Evolutionary conservation across 2,113 vertebrate species (phyloP).

Genomic region (Amia ocellicauda): DNA sequence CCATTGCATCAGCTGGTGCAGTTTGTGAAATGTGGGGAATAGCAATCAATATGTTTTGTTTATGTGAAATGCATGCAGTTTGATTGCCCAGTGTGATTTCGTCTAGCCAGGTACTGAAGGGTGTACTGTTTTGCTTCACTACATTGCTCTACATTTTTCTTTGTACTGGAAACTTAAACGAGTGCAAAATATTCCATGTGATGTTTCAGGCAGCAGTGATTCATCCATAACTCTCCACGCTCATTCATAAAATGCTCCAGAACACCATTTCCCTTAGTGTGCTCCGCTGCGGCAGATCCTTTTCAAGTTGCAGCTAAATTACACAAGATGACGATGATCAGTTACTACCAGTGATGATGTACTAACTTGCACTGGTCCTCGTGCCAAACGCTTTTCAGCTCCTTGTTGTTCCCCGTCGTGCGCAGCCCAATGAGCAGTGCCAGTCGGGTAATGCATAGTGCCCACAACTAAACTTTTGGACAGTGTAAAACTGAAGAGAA

Average conservation of each 20-base stretch:
- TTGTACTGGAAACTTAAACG: too few relatives aligned
- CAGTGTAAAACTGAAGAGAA: slow-evolving; percentile 38
- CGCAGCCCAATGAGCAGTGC: slow-evolving; percentile 42
- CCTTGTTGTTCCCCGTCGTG: slow-evolving; percentile 39
- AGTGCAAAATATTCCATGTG: too few relatives aligned
- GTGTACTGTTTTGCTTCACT: too few relatives aligned
- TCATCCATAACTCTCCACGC: slow-evolving; percentile 55
- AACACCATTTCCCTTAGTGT: slow-evolving; percentile 48
- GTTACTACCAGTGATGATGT: too few relatives aligned
- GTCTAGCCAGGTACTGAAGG: too few relatives aligned
- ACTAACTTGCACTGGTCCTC: neutral
- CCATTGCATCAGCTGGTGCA: too few relatives aligned
- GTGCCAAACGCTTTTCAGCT: slow-evolving; percentile 29
- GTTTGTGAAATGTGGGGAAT: too few relatives aligned
- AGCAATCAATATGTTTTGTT: too few relatives aligned
- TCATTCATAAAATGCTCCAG: slow-evolving; percentile 63
- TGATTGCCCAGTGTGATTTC: slow-evolving; percentile 30
- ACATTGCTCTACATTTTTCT: too few relatives aligned
- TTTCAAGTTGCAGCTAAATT: too few relatives aligned
- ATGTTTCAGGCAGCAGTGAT: slow-evolving; percentile 53
- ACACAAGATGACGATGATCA: too few relatives aligned
- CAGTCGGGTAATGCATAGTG: slow-evolving; percentile 48
- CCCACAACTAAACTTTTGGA: slow-evolving; percentile 45
- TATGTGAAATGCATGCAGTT: too few relatives aligned
- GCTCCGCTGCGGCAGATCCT: slow-evolving; percentile 42